phyloP scores from a whole-genome alignment of 2,113 vertebrate genomes.

The Myotis yumanensis region DNA sequence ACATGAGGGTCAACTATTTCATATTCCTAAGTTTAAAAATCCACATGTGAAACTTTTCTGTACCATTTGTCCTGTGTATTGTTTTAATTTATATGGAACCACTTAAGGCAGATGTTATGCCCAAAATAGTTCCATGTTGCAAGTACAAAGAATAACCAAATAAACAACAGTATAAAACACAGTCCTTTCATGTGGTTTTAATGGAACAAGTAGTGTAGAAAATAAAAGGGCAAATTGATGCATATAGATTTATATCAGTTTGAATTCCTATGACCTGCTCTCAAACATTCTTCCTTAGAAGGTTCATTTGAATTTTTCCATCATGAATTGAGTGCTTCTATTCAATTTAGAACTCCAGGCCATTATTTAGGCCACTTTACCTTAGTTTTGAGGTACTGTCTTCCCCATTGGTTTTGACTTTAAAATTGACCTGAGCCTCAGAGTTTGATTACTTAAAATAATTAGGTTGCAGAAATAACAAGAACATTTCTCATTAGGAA shows the following conservation, averaged over 20 bases:
- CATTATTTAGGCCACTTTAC: neutral
- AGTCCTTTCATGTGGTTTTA: neutral
- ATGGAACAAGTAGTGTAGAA: neutral
- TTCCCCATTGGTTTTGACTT: neutral
- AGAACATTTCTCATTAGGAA: constrained; percentile 37
- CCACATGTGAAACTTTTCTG: neutral
- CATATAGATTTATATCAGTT: neutral
- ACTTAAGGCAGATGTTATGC: constrained; percentile 25
- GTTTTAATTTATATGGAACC: constrained; percentile 16
- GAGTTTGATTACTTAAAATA: constrained; percentile 49
- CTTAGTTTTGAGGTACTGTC: neutral
- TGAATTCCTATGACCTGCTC: constrained; percentile 14
- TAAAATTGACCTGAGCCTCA: constrained; percentile 4
- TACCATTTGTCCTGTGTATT: neutral
- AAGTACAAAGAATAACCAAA: constrained; percentile 38
- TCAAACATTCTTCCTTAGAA: neutral
- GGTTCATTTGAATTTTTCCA: neutral
- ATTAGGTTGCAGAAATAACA: constrained; percentile 38
- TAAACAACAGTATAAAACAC: constrained; percentile 15
- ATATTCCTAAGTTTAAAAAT: constrained; percentile 8
- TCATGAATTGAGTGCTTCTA: neutral
- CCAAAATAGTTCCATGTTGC: constrained; percentile 13
- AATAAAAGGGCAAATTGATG: neutral
- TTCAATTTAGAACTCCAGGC: neutral
- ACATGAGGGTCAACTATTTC: neutral